Percentiles rank a stretch among this genome's conserved stretches.
phyloP scores from a whole-genome alignment of 2,888 invertebrate species.

The Heliconius hortense region DNA sequence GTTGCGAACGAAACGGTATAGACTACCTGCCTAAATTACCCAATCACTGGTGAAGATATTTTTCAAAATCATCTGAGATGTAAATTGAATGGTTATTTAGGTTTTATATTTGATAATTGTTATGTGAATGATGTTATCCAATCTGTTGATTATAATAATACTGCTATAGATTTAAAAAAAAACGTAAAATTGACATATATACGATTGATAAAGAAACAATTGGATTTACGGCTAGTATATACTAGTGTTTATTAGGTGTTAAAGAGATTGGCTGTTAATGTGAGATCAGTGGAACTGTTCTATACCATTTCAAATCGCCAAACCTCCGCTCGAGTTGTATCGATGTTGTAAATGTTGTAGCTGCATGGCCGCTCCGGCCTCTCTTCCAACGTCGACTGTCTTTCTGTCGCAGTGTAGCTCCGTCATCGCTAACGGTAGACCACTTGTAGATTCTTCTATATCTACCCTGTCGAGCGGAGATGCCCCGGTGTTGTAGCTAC shows the following conservation, averaged over 20 bases:
- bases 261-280: constrained; percentile 34
- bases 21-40: constrained; percentile 45
- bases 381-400: constrained; percentile 73
- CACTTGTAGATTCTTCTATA: constrained; percentile 79
- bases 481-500: constrained; percentile 72
- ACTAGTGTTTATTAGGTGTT: neutral
- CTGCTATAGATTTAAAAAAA: neutral
- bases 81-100: constrained; percentile 15
- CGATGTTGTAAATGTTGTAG: constrained; percentile 81
- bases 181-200: neutral
- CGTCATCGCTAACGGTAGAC: constrained; percentile 74
- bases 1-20: constrained; percentile 77
- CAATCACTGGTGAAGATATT: constrained; percentile 23
- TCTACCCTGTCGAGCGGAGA: constrained; percentile 74
- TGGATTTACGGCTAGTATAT: neutral
- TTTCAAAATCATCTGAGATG: neutral
- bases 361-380: constrained; percentile 76
- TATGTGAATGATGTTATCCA: neutral
- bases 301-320: constrained; percentile 76
- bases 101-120: constrained; percentile 2
- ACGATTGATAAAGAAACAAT: neutral
- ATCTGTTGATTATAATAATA: neutral
- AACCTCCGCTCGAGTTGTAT: constrained; percentile 74
- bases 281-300: constrained; percentile 49
- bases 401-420: constrained; percentile 75